Evolutionary conservation across 2,113 vertebrate genomes (phyloP).

Genomic region (Heterochromis multidens): DNA sequence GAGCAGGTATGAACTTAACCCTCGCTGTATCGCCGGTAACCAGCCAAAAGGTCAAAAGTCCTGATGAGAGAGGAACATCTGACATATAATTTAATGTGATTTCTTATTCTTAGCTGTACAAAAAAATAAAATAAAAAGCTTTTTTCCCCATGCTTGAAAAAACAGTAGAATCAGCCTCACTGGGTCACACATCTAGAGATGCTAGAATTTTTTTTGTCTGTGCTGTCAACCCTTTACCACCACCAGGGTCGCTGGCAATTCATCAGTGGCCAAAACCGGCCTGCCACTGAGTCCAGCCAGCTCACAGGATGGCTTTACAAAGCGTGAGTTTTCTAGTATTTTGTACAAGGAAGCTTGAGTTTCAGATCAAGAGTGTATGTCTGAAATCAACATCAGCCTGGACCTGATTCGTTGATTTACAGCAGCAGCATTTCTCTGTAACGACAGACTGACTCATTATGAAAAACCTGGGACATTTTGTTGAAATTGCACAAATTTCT

Average conservation of each 20-base stretch:
- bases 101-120: not conserved
- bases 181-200: not conserved
- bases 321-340: too few species aligned
- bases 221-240: not conserved
- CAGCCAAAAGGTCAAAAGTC: not conserved
- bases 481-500: not conserved
- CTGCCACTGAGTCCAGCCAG: accelerated
- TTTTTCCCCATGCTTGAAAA: too few species aligned
- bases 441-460: not conserved
- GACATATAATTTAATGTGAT: not conserved
- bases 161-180: not conserved
- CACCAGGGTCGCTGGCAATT: not conserved
- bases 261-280: not conserved
- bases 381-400: not conserved
- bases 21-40: not conserved
- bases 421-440: not conserved
- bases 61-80: not conserved
- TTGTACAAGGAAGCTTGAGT: too few species aligned
- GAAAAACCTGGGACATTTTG: not conserved
- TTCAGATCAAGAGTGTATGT: not conserved
- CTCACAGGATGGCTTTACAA: too few species aligned
- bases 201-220: not conserved
- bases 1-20: not conserved
- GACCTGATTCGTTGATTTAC: too few species aligned
- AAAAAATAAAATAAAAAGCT: too few species aligned